Evolutionary conservation across 2,113 vertebrate genomes (phyloP).

Genomic region (Aplodontia rufa): DNA sequence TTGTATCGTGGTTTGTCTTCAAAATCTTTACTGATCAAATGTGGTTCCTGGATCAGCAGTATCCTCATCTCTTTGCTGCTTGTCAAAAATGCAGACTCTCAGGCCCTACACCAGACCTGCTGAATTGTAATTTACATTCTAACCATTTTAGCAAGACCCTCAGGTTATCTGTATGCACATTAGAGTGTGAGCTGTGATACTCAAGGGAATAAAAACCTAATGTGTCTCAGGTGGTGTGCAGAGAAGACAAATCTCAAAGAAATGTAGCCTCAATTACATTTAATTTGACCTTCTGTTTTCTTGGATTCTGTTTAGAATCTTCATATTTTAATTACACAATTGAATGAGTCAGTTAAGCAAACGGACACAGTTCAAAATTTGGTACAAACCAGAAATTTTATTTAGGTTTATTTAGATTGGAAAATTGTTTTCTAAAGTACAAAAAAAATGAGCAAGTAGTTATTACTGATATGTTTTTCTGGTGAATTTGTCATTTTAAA

Average conservation of each 20-base stretch:
- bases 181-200: background rate
- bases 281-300: background rate
- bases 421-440: constrained; percentile 2
- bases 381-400: background rate
- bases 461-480: constrained; percentile 25
- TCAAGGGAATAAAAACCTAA: background rate
- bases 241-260: constrained; percentile 47
- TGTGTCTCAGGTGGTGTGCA: background rate
- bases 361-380: background rate
- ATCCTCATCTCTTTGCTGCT: background rate
- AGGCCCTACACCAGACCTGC: background rate
- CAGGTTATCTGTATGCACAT: background rate
- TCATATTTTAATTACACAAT: background rate
- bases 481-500: constrained; percentile 11
- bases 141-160: constrained; percentile 5
- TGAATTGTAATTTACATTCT: background rate
- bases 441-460: background rate
- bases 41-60: background rate
- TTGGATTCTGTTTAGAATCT: background rate
- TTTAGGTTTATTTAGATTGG: background rate
- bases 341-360: background rate
- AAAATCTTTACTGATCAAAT: background rate
- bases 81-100: background rate
- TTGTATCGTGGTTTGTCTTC: background rate
- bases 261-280: background rate